These are phyloP conservation scores for Cisticola juncidis DNA, from an alignment of 2,113 vertebrate species.

Conservation along the genomic window DNA sequence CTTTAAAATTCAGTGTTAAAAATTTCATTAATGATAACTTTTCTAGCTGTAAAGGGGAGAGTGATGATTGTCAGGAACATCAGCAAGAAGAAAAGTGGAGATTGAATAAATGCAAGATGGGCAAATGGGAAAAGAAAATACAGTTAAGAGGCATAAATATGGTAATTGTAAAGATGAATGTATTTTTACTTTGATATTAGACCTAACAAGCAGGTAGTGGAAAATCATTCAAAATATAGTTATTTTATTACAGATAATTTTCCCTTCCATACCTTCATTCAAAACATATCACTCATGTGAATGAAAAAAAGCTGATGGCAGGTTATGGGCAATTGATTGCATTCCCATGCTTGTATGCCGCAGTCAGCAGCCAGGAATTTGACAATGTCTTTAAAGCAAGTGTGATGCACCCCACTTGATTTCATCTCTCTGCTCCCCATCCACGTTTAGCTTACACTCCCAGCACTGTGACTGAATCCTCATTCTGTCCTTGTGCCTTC, in stretches of 20 bases:
- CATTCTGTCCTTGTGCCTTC: neutral
- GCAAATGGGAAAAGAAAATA: conserved; percentile 30
- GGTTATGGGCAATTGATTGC: neutral
- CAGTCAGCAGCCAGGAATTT: neutral
- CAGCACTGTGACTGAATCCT: neutral
- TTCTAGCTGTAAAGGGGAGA: neutral
- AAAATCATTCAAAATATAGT: conserved; percentile 32
- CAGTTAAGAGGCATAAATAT: conserved; percentile 47
- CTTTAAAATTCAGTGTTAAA: conserved; percentile 27
- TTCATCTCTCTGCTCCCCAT: neutral
- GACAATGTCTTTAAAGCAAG: neutral
- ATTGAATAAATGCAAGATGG: conserved; percentile 32
- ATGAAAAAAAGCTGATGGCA: neutral
- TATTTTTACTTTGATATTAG: conserved; percentile 37
- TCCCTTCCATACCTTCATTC: neutral
- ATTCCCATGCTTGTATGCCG: neutral
- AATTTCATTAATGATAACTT: conserved; percentile 31
- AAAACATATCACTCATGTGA: conserved; percentile 15
- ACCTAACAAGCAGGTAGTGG: neutral
- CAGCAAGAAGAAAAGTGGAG: neutral
- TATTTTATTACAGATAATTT: conserved; percentile 10
- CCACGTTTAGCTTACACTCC: rapidly evolving
- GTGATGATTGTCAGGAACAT: conserved; percentile 49
- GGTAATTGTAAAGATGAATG: conserved; percentile 41
- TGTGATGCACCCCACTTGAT: neutral